phyloP scores from a whole-genome alignment of 2,888 invertebrate genomes.

The Epinotia ramella region DNA sequence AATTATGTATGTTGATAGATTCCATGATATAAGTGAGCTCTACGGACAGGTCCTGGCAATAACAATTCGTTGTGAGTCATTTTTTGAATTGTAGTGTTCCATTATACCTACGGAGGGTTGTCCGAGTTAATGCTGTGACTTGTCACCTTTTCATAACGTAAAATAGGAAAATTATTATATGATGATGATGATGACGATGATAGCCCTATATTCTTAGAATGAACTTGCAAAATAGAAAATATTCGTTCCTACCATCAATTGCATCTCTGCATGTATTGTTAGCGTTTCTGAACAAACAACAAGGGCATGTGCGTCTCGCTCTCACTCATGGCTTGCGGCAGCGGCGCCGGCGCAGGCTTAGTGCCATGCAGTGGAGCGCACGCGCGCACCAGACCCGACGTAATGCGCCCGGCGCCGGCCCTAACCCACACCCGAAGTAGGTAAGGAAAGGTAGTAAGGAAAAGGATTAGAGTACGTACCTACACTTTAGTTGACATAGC shows the following conservation, averaged over 20 bases:
- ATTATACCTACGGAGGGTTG: too few species aligned
- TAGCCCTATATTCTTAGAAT: too few species aligned
- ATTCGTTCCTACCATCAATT: too few species aligned
- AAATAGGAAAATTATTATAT: too few species aligned
- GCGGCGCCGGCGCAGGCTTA: conserved; percentile 63
- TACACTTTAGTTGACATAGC: neutral
- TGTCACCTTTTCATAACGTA: too few species aligned
- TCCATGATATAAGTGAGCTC: neutral
- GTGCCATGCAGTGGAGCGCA: conserved; percentile 71
- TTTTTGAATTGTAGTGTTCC: too few species aligned
- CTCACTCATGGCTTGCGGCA: conserved; percentile 40
- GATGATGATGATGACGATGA: too few species aligned
- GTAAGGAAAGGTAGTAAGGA: too few species aligned
- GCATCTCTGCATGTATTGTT: too few species aligned
- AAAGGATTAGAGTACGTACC: neutral
- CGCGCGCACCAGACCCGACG: conserved; percentile 77
- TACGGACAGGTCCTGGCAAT: neutral
- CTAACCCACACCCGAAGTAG: conserved; percentile 36
- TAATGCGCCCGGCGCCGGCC: conserved; percentile 76
- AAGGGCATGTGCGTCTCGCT: neutral
- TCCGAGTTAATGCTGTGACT: too few species aligned
- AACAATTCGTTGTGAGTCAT: neutral
- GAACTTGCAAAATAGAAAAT: too few species aligned
- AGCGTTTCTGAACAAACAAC: neutral
- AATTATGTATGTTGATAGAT: neutral